phyloP scores from a whole-genome alignment of 2,113 vertebrate genomes.

The Pampusana beccarii region DNA sequence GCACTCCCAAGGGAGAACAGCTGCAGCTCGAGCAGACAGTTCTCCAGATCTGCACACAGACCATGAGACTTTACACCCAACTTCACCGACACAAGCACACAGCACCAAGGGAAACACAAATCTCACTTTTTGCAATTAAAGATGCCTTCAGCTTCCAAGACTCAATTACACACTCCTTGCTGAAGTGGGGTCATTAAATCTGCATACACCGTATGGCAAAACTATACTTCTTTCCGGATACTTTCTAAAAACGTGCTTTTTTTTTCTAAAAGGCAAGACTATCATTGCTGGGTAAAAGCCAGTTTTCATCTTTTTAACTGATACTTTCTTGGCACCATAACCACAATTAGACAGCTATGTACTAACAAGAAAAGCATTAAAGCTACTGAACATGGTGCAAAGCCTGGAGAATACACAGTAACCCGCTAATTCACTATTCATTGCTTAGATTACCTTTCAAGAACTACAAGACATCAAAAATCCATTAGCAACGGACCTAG shows the following conservation, averaged over 20 bases:
- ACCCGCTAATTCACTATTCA: not conserved
- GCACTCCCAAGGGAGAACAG: not conserved
- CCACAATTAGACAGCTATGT: rapidly evolving
- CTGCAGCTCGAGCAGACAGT: not conserved
- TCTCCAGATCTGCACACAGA: not conserved
- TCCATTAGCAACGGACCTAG: not conserved
- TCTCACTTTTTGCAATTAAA: not conserved
- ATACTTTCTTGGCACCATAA: not conserved
- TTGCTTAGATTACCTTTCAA: not conserved
- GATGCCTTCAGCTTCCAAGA: not conserved
- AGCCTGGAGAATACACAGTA: rapidly evolving
- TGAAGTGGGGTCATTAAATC: not conserved
- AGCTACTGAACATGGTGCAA: rapidly evolving
- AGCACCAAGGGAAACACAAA: not conserved
- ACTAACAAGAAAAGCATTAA: not conserved
- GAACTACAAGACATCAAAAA: not conserved
- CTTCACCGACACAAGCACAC: not conserved
- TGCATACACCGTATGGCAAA: not conserved
- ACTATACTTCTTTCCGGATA: not conserved
- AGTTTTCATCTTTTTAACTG: not conserved
- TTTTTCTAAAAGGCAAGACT: not conserved
- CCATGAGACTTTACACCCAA: not conserved
- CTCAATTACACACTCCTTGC: not conserved
- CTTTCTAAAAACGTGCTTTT: not conserved
- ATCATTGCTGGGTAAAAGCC: not conserved